Evolutionary conservation across 2,113 vertebrate species (phyloP), one percentile per base, ranked within the genome.

Genomic region (Hucho hucho): DNA sequence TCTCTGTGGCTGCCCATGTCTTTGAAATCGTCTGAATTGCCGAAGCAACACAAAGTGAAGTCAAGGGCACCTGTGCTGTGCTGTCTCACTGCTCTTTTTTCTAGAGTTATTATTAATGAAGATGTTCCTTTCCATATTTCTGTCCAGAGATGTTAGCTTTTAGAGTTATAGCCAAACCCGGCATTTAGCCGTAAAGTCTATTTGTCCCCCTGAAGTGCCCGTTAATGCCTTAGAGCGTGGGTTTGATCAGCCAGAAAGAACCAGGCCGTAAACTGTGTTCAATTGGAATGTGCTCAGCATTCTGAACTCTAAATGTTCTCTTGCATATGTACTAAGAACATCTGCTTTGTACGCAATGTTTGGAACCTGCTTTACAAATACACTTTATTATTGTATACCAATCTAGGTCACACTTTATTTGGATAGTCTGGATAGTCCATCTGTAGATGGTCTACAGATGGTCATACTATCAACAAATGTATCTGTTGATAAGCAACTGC

Each of bases 51-150:
- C 72, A 74, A 81, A 70, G 75, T 22, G 74, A 72, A 73, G 75
- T 82, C 81, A 81, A 85, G 85, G 76, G 86, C 63, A 72, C 65
- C 29, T 49, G 7, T 18, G 56, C 43, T 59, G 3, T 18, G 56
- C 61, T 2, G 13, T 61, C 26, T 13, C 3, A n/a, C 6, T 61
- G 1, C 16, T 61, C 74, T 32, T 49, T 49, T 75, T 14, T 53
- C 49, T 18, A 74, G 56, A 22, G 25, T 81, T 81, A 25, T 81
- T 81, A 25, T 26, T 70, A 72, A 78, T 25, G 64, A 4, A 3
- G 37, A 76, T 80, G 69, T 29, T 61, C 64, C 70, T 22, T n/a
- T n/a, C 49, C 26, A 71, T 86, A 77, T 73, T 75, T 79, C 71
- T 70, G 64, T 29, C 70, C 64, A 56, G 63, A 66, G 6, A 24